Base-by-base conservation (phyloP, 2,888 invertebrate species). In the Dicyrtoma fusca region DNA sequence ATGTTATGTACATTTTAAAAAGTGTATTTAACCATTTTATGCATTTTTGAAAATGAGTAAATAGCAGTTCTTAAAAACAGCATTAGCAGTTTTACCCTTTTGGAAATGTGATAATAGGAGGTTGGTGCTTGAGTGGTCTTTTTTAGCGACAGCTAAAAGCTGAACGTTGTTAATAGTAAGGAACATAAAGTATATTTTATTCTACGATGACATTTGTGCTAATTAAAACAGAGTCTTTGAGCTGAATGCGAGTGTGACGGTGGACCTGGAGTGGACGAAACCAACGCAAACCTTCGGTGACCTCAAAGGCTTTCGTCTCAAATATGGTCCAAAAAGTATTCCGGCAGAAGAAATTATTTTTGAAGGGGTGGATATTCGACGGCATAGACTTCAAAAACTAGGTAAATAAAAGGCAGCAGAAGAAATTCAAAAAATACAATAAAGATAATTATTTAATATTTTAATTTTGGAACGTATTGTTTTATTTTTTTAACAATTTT, bases 261-360 rank as follows among this genome's bases (percentile, higher is more conserved):
- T 97, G 74, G 92, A 95, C 84, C 86, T 97, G 73, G 94, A 95
- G 83, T 99, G 98, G 98, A 89, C 90, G 10, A 88, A 90, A 79
- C 98, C 98, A 0, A 88, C 90, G 0, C 90, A 92, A 84, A 94
- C 94, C 0, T 94, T 94, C 82, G 97, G 97, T 4, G 91, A 92
- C 81, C 85, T 97, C 69, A 87, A 91, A 74, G 94, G 95, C 11
- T 97, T 95, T 83, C 88, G 94, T 69, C 84, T 97, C 26, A 88
- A 91, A 82, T 96, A 91, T 84, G 95, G 95, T 25, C 90, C 94
- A 25, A 73, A 72, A 65, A 76, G 42, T 53, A 42, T 59, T 34
- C 79, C 68, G 44, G 69, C 77, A 53, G 77, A 79, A 57, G 79
- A 80, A 66, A 76, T 77, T 44, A 70, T 79, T 57, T 74, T 79